Evolutionary conservation across 2,888 invertebrate species (phyloP).

Genomic region (Andricus quercusramuli): DNA sequence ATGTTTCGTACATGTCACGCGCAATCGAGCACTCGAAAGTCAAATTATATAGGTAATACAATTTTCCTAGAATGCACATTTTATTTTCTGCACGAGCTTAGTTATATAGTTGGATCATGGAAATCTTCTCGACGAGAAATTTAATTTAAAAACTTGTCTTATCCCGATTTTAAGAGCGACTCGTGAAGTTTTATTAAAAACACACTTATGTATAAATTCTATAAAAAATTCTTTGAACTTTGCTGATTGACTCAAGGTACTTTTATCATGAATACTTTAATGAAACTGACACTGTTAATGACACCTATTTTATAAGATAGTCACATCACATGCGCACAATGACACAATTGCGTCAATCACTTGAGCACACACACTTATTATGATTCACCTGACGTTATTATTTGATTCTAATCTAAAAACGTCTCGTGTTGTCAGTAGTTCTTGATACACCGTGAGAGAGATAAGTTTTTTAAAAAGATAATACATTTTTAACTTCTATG

Average conservation of each 20-base stretch:
- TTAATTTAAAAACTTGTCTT: background rate
- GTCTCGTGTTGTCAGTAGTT: background rate
- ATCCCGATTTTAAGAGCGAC: no score
- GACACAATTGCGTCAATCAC: background rate
- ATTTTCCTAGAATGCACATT: background rate
- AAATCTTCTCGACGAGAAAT: background rate
- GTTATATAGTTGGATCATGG: background rate
- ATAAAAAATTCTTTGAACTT: background rate
- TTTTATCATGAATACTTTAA: background rate
- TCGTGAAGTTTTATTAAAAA: background rate
- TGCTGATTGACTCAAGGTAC: background rate
- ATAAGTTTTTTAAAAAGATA: background rate
- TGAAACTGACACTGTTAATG: background rate
- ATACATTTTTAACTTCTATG: background rate
- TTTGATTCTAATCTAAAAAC: background rate
- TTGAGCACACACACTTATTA: background rate
- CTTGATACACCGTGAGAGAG: background rate
- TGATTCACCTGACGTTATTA: slow-evolving; percentile 3
- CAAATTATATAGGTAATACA: no score
- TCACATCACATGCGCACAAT: background rate
- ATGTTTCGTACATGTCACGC: background rate
- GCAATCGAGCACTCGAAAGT: no score
- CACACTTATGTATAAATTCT: background rate
- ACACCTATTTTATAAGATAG: slow-evolving; percentile 7
- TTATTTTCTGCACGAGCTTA: background rate